Evolutionary conservation across 1,140 invertebrate species (phyloP).

Genomic region (Trypoxylus dichotomus): DNA sequence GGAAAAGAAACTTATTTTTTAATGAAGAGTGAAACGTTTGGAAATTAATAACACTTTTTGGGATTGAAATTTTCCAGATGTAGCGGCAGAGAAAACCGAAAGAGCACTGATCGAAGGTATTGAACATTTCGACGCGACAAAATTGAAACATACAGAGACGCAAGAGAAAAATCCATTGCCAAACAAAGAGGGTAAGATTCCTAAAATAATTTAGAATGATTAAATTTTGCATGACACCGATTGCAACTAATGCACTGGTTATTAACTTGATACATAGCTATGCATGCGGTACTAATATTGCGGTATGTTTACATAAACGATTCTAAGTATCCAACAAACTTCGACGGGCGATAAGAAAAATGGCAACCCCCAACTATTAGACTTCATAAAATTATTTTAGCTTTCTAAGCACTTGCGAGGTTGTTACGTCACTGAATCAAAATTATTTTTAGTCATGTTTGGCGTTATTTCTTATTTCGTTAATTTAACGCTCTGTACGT

Average conservation of each 20-base stretch:
- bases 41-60: neutral
- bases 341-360: too few species aligned
- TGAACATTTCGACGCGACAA: slow-evolving; percentile 77
- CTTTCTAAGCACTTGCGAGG: too few species aligned
- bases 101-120: slow-evolving; percentile 83
- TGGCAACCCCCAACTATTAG: too few species aligned
- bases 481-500: too few species aligned
- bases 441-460: too few species aligned
- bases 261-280: slow-evolving; percentile 1
- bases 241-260: neutral
- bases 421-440: too few species aligned
- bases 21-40: neutral
- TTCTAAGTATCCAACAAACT: too few species aligned
- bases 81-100: slow-evolving; percentile 83
- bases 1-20: neutral
- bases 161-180: slow-evolving; percentile 92
- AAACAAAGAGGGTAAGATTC: slow-evolving; percentile 84
- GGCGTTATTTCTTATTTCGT: too few species aligned
- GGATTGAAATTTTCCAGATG: slow-evolving; percentile 61
- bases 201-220: neutral
- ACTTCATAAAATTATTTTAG: too few species aligned
- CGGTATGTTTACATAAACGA: too few species aligned
- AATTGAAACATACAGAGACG: slow-evolving; percentile 90
- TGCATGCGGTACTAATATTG: slow-evolving; percentile 28
- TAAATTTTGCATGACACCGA: slow-evolving; percentile 14